phyloP scores from a whole-genome alignment of 1,140 invertebrate genomes.

The Brachionus angularis region DNA sequence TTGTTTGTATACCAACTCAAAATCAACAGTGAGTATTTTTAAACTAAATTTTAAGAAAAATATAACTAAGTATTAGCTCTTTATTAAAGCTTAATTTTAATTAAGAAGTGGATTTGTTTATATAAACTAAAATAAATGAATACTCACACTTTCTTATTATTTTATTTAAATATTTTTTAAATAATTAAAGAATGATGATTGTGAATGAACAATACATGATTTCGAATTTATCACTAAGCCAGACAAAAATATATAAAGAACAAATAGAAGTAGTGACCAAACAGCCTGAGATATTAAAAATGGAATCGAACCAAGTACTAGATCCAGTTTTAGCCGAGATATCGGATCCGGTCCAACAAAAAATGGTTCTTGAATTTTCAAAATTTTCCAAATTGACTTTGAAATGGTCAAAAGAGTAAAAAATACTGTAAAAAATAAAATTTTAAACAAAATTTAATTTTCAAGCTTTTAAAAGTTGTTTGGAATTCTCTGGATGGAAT shows the following conservation, averaged over 20 bases:
- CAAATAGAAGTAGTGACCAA: background rate
- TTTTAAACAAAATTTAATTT: background rate
- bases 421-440: background rate
- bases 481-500: slow-evolving; percentile 28
- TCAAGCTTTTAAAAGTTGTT: background rate
- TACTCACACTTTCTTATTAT: too few relatives aligned
- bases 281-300: background rate
- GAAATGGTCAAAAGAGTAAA: slow-evolving; percentile 43
- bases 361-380: slow-evolving; percentile 20
- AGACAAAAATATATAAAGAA: background rate
- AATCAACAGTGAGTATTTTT: slow-evolving; percentile 38
- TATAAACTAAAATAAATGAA: too few relatives aligned
- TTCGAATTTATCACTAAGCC: background rate
- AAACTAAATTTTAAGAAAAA: too few relatives aligned
- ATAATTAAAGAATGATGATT: slow-evolving; percentile 33
- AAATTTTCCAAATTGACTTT: slow-evolving; percentile 18
- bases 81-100: too few relatives aligned
- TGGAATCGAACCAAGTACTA: background rate
- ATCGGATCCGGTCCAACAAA: background rate
- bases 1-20: slow-evolving; percentile 37
- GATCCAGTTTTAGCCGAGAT: slow-evolving; percentile 1
- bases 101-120: too few relatives aligned
- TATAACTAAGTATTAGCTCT: too few relatives aligned
- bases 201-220: slow-evolving; percentile 35
- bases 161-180: background rate